Evolutionary conservation across 2,113 vertebrate species (phyloP).

Genomic region (Apodemus speciosus): DNA sequence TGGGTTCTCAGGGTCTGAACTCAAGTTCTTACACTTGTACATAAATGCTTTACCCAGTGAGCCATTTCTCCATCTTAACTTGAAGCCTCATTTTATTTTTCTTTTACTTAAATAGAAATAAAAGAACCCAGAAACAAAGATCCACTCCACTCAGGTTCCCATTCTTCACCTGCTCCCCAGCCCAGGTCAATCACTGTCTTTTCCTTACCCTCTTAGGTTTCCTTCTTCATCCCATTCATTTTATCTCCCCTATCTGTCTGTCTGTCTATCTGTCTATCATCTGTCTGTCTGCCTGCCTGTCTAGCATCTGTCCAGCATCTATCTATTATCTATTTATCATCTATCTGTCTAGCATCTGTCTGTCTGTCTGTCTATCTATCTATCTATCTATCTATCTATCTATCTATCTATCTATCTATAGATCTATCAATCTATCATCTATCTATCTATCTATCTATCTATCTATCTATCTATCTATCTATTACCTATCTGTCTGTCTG

Average conservation of each 20-base stretch:
- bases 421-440: no score
- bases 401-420: no score
- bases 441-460: background rate
- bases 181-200: background rate
- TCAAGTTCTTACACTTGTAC: background rate
- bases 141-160: background rate
- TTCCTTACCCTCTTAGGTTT: background rate
- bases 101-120: constrained; percentile 3
- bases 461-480: background rate
- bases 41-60: background rate
- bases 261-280: no score
- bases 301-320: no score
- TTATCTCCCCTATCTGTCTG: no score
- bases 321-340: background rate
- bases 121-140: background rate
- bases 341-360: no score
- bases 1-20: background rate
- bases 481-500: no score
- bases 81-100: background rate
- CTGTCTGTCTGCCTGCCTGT: no score
- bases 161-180: background rate
- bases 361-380: background rate
- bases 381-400: background rate
- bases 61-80: background rate
- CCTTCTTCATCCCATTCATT: background rate